These are phyloP conservation scores for Hormiphora californensis DNA, from an alignment of 37 sponge, comb jelly and placozoan genomes.

Conservation along the genomic window DNA sequence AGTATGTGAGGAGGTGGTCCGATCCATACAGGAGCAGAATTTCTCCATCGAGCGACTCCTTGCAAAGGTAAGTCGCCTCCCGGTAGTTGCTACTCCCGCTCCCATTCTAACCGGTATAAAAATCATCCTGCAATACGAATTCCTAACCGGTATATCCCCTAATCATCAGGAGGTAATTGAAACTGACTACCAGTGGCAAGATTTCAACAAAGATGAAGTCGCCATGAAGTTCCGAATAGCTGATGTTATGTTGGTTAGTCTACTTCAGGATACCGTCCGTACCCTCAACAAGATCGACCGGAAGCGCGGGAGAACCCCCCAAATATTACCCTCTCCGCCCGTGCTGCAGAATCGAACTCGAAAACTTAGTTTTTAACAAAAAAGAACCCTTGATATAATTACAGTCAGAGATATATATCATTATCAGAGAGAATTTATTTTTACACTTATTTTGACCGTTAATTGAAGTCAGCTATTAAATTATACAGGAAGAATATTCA, in stretches of 20 bases:
- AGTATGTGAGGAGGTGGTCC: constrained; percentile 5
- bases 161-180: constrained; percentile 5
- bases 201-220: constrained; percentile 52
- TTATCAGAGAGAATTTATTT: too few species aligned
- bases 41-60: constrained; percentile 31
- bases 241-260: constrained; percentile 4
- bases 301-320: too few species aligned
- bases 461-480: too few species aligned
- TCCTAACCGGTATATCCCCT: neutral
- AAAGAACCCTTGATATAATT: too few species aligned
- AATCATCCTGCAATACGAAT: too few species aligned
- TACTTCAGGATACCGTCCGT: constrained; percentile 18
- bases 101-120: neutral
- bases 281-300: neutral
- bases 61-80: neutral
- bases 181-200: neutral
- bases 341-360: too few species aligned
- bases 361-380: too few species aligned
- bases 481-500: too few species aligned
- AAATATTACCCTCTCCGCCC: too few species aligned
- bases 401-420: too few species aligned
- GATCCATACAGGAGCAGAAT: neutral
- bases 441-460: too few species aligned
- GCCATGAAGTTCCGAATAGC: constrained; percentile 51
- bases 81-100: neutral